Evolutionary conservation across 92 coral and sea anemone genomes (phyloP).

Genomic region (Nematostella vectensis): DNA sequence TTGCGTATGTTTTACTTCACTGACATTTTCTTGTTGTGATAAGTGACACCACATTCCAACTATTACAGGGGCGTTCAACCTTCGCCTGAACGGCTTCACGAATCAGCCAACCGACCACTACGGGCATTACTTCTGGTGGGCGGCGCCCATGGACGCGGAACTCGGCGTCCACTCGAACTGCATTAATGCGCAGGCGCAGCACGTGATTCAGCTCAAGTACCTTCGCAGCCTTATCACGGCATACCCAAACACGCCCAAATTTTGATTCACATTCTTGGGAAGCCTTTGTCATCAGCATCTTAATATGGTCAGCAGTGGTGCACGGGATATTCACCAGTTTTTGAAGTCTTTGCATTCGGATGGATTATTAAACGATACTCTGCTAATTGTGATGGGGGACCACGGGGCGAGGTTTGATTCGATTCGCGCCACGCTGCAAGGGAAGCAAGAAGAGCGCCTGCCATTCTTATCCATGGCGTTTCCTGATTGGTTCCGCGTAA

Average conservation of each 20-base stretch:
- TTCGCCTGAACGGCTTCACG: conserved; percentile 54
- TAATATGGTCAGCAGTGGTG: conserved; percentile 44
- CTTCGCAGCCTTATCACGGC: conserved; percentile 54
- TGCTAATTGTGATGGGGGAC: conserved; percentile 67
- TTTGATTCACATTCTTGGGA: conserved; percentile 54
- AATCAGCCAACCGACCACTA: conserved; percentile 61
- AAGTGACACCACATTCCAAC: too few relatives aligned
- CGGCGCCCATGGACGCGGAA: conserved; percentile 31
- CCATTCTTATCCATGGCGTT: conserved; percentile 53
- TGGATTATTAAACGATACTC: conserved; percentile 43
- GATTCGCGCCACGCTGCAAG: conserved; percentile 59
- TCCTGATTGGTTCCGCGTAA: conserved; percentile 35
- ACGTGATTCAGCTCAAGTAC: conserved; percentile 46
- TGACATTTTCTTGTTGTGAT: too few relatives aligned
- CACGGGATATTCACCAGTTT: conserved; percentile 30
- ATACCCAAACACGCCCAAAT: conserved; percentile 43
- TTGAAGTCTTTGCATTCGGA: conserved; percentile 24
- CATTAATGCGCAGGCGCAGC: conserved; percentile 54
- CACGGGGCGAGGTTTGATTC: conserved; percentile 64
- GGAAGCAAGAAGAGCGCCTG: conserved; percentile 63
- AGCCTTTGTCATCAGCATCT: conserved; percentile 46
- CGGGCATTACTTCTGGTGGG: conserved; percentile 54
- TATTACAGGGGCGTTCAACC: conserved; percentile 51
- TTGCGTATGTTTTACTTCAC: too few relatives aligned
- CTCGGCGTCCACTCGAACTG: conserved; percentile 42